A percentile compares a stretch with the other conserved stretches of the same genome.
These are phyloP conservation scores for Acrocephalus kingi DNA, from an alignment of 2,113 vertebrate species.

Conservation along the genomic window DNA sequence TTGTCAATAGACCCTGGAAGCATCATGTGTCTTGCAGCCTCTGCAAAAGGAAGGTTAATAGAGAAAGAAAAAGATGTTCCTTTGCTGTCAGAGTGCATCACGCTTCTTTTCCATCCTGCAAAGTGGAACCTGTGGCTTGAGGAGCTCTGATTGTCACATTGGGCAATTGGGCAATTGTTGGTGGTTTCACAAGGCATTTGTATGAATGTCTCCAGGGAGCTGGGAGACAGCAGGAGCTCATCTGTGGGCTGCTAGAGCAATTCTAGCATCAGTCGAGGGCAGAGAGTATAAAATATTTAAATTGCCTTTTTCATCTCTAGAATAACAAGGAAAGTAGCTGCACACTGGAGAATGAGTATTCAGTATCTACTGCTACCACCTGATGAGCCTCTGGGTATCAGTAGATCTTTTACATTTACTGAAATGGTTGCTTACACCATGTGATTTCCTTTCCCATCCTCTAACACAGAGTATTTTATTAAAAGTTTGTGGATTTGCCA, in stretches of 20 bases:
- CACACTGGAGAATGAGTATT: neutral
- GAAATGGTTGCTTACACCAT: neutral
- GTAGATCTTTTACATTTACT: neutral
- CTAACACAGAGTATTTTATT: neutral
- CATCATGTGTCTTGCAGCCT: constrained; percentile 20
- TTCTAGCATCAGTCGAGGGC: neutral
- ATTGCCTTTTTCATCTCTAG: constrained; percentile 9
- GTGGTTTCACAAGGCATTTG: neutral
- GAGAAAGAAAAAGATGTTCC: constrained; percentile 24
- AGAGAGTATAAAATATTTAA: constrained; percentile 30
- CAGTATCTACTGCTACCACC: neutral
- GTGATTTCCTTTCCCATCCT: neutral
- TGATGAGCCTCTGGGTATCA: neutral
- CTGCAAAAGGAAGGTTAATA: neutral
- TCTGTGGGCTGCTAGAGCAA: neutral
- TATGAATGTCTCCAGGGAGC: neutral
- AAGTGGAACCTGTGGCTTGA: constrained; percentile 12
- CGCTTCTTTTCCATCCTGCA: neutral
- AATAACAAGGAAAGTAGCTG: neutral
- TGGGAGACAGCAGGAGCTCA: neutral
- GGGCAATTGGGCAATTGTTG: constrained; percentile 15
- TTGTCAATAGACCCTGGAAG: neutral
- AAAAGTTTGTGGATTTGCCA: neutral
- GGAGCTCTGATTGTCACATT: constrained; percentile 15
- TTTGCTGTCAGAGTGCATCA: constrained; percentile 41